phyloP scores from a whole-genome alignment of 1,140 invertebrate genomes.

The Anagrus nilaparvatae region DNA sequence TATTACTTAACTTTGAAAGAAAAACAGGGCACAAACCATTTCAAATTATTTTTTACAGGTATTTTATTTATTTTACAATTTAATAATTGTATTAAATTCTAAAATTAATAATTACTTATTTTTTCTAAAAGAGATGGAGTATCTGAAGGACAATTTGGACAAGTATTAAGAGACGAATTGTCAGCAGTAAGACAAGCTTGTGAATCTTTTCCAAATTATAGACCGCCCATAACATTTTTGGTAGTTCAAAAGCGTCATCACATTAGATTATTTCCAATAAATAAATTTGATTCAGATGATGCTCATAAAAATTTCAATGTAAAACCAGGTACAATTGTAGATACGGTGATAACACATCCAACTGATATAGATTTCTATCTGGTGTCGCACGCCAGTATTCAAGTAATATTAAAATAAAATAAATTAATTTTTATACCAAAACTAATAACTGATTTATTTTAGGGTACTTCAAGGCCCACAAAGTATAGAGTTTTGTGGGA shows the following conservation, averaged over 20 bases:
- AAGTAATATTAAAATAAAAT: too few relatives aligned
- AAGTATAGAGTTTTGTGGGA: conserved; percentile 81
- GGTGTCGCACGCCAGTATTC: conserved; percentile 56
- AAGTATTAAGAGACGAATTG: conserved; percentile 54
- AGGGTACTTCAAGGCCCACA: conserved; percentile 80
- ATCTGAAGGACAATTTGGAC: conserved; percentile 74
- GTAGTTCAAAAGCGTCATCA: conserved; percentile 90
- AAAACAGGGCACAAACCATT: conserved; percentile 43
- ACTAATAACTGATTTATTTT: conserved; percentile 42
- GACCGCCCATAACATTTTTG: conserved; percentile 69
- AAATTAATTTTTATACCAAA: too few relatives aligned
- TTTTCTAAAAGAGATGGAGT: conserved; percentile 64
- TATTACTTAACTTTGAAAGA: conserved; percentile 46
- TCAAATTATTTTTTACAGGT: conserved; percentile 59
- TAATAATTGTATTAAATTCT: too few relatives aligned
- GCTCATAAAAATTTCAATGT: conserved; percentile 55
- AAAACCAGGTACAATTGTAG: conserved; percentile 74
- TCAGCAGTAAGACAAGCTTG: conserved; percentile 59
- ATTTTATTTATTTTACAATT: too few relatives aligned
- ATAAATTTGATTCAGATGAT: conserved; percentile 34
- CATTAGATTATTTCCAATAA: conserved; percentile 58
- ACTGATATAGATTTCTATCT: conserved; percentile 80
- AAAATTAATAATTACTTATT: too few relatives aligned
- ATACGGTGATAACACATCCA: conserved; percentile 71
- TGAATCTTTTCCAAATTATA: conserved; percentile 26